Conservation (phyloP, 1,140 invertebrate species). For the Radopholus similis region DNA sequence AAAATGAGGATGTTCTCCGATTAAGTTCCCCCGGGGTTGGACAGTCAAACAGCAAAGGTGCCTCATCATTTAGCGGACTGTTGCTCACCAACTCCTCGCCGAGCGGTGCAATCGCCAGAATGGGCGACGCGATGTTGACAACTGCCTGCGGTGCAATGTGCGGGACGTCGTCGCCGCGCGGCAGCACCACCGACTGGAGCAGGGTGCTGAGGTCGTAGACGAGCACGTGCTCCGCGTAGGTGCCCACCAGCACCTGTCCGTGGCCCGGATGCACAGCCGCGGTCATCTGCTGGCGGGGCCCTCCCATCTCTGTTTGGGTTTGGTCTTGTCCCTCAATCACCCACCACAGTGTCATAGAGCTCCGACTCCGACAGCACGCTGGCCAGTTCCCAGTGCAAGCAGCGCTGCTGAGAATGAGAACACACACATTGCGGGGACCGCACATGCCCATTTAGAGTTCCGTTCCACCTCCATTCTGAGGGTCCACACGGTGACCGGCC, state of each 20-base stretch:
- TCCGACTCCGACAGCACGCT: constrained; percentile 37
- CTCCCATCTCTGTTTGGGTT: neutral
- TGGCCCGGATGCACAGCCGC: neutral
- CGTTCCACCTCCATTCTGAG: constrained; percentile 18
- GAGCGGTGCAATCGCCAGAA: constrained; percentile 38
- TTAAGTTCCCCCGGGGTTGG: too few species aligned
- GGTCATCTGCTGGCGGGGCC: neutral
- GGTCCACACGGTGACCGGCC: constrained; percentile 39
- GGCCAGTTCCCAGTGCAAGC: constrained; percentile 30
- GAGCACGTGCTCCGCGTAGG: constrained; percentile 47
- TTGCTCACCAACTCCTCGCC: constrained; percentile 10
- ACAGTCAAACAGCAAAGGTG: too few species aligned
- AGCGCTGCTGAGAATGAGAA: constrained; percentile 8
- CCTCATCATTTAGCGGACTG: too few species aligned
- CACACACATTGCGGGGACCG: neutral
- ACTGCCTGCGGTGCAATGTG: too few species aligned
- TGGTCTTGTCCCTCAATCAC: constrained; percentile 1
- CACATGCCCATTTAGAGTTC: constrained; percentile 9
- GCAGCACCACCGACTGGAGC: constrained; percentile 22
- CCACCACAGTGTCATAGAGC: constrained; percentile 33
- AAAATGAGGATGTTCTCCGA: too few species aligned
- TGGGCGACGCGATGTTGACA: constrained; percentile 40
- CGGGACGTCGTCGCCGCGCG: constrained; percentile 14
- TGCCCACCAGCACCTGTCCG: constrained; percentile 46
- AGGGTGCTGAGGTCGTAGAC: constrained; percentile 23